These are phyloP conservation scores for Penaeus chinensis DNA, from an alignment of 1,140 invertebrate species.

Conservation along the genomic window DNA sequence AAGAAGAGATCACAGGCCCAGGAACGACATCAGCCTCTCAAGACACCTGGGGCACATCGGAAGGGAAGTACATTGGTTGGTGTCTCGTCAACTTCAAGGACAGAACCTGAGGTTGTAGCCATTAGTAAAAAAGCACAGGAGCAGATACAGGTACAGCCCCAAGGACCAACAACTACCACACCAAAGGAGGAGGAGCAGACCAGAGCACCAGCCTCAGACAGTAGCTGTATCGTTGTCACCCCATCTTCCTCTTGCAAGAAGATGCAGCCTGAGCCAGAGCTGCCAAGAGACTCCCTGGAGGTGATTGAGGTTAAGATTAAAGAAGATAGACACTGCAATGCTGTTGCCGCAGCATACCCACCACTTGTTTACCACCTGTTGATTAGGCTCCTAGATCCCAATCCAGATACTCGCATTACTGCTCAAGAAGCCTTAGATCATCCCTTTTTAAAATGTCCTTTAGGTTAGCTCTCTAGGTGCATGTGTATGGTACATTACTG, in stretches of 20 bases:
- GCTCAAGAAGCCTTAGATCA: constrained; percentile 81
- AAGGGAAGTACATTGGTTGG: too few relatives aligned
- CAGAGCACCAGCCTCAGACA: too few relatives aligned
- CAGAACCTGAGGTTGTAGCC: too few relatives aligned
- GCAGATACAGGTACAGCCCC: too few relatives aligned
- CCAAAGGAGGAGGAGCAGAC: too few relatives aligned
- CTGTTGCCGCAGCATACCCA: constrained; percentile 71
- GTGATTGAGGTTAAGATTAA: neutral
- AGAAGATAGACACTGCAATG: neutral
- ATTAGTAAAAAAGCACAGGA: too few relatives aligned
- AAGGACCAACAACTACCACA: too few relatives aligned
- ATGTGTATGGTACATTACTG: too few relatives aligned
- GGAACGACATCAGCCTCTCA: neutral
- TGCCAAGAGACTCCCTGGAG: neutral
- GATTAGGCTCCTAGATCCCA: constrained; percentile 79
- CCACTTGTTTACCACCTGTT: constrained; percentile 80
- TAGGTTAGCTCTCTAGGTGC: too few relatives aligned
- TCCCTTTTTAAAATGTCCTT: constrained; percentile 74
- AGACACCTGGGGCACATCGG: neutral
- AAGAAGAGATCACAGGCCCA: neutral
- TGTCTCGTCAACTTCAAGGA: too few relatives aligned
- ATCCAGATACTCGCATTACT: constrained; percentile 79
- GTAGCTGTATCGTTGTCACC: neutral
- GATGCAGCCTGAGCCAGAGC: neutral
- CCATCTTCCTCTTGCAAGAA: neutral